phyloP scores from a whole-genome alignment of 2,797 vertebrate genomes.

The Acanthornis magna region DNA sequence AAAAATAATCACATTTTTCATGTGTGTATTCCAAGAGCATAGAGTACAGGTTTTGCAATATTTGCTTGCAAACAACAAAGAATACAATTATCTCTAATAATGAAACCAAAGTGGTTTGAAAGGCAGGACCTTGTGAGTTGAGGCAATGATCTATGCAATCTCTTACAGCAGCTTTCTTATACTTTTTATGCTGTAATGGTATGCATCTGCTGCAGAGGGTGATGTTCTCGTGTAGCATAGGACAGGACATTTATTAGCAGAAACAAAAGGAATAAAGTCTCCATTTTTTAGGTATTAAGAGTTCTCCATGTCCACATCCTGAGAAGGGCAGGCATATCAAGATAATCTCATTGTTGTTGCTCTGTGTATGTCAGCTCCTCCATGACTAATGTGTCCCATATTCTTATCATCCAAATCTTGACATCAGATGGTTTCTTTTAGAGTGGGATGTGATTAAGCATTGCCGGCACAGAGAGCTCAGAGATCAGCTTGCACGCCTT shows the following conservation, averaged over 20 bases:
- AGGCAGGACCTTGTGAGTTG: neutral
- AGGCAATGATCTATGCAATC: neutral
- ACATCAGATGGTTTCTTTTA: slow-evolving; percentile 59
- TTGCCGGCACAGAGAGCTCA: neutral
- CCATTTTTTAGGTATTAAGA: neutral
- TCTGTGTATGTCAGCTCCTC: slow-evolving; percentile 28
- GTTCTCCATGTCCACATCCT: neutral
- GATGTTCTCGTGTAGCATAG: neutral
- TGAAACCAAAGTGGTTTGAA: neutral
- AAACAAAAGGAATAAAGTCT: neutral
- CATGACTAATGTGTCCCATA: slow-evolving; percentile 61
- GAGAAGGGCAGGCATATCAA: neutral
- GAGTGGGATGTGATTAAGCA: slow-evolving; percentile 37
- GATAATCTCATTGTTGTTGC: slow-evolving; percentile 14
- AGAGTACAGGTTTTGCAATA: neutral
- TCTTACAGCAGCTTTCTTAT: neutral
- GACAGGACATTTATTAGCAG: neutral
- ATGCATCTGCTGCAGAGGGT: neutral
- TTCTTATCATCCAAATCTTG: slow-evolving; percentile 55
- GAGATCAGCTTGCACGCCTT: slow-evolving; percentile 20
- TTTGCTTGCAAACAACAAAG: neutral
- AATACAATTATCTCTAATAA: neutral
- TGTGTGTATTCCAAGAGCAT: neutral
- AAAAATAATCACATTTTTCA: neutral
- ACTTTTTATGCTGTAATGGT: neutral